These are phyloP conservation scores for Notarius lentiginosus DNA, from an alignment of 2,113 vertebrate species.

Conservation along the genomic window DNA sequence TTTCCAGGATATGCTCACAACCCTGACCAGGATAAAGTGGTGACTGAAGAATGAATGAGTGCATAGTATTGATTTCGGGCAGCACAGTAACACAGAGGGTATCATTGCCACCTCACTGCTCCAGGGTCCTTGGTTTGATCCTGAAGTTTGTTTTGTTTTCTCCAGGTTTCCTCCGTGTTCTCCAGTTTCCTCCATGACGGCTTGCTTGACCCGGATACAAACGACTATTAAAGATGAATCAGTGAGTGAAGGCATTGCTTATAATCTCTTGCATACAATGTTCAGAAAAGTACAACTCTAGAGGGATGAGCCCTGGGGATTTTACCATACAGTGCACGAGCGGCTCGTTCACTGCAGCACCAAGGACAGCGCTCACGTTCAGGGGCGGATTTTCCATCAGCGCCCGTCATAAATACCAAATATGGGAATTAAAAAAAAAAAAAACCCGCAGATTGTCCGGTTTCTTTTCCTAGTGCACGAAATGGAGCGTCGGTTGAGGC, in stretches of 20 bases:
- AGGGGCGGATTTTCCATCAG: neutral
- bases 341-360: constrained; percentile 66
- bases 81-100: neutral
- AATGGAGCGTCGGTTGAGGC: neutral
- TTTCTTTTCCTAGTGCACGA: neutral
- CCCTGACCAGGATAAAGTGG: neutral
- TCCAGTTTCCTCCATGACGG: neutral
- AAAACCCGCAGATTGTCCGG: neutral
- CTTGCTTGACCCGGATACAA: neutral
- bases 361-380: constrained; percentile 69
- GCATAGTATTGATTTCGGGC: neutral
- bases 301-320: neutral
- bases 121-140: neutral
- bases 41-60: neutral
- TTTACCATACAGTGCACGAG: neutral
- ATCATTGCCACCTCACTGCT: neutral
- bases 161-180: neutral
- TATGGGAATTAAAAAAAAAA: neutral
- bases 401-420: neutral
- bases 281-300: neutral
- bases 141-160: neutral
- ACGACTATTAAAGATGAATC: neutral
- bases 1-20: neutral
- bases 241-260: neutral
- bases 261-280: neutral